Evolutionary conservation across 1,140 invertebrate species (phyloP), one percentile per base, ranked within the genome.

Genomic region (Atta colombica): DNA sequence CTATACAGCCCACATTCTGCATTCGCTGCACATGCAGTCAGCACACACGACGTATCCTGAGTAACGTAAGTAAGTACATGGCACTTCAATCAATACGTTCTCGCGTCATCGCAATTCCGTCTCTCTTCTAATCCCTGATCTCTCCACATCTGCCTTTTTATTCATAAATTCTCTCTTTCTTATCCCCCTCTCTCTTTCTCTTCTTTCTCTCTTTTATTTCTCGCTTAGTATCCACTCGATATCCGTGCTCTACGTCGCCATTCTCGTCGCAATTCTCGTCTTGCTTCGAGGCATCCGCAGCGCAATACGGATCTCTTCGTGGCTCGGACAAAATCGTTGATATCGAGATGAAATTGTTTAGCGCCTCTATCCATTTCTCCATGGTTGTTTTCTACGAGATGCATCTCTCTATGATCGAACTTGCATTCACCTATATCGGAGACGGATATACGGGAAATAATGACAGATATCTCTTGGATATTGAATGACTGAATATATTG

Each of bases 61-160:
- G 92, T 92, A 93, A 92, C 89, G 87, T 94, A 94, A 94, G 94
- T 94, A 94, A 94, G 94, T 94, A 94, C 88, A 86, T 93, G 94
- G 94, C 94, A 94, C 94, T 95, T 95, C 93, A 95, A 95, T 95
- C 94, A 95, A 94, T 93, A 87, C 89, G 12, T 58, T 92, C 92
- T 93, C 90, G 89, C 93, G 85, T 91, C 92, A 93, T 94, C 93
- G 90, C 92, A 90, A 92, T 92, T 94, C 89, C 90, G 63, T 90
- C 85, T 82, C 90, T 89, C 21, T 93, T 86, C 68, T 91, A 80
- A 90, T 91, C 91, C 94, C 90, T 93, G 91, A 93, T 94, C 92
- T 94, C 88, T 82, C 65, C 61, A 85, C 88, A 82, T 86, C 86
- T 61, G 10, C 78, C 88, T 93, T 66, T 93, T 94, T 88, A 91